phyloP scores from a whole-genome alignment of 2,113 vertebrate genomes.

The Podocnemis expansa region DNA sequence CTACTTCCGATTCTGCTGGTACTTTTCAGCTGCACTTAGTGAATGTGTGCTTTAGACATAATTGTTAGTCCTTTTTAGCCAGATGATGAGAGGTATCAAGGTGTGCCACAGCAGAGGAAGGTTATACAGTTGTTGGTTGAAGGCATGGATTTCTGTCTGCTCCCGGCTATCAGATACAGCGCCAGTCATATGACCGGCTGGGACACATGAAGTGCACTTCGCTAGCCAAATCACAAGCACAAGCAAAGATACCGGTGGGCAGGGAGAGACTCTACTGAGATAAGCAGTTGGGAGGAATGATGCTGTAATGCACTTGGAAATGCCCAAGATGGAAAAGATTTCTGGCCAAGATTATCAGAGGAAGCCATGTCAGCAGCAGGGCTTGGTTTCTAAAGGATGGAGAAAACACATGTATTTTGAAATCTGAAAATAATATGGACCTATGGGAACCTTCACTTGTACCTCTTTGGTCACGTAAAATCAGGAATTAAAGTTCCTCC shows the following conservation, averaged over 20 bases:
- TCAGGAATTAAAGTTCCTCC: neutral
- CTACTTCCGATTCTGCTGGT: neutral
- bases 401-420: neutral
- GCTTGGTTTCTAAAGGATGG: neutral
- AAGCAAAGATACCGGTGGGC: neutral
- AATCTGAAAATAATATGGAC: neutral
- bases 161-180: neutral
- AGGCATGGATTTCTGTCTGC: neutral
- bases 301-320: neutral
- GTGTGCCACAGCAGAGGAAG: too few relatives aligned
- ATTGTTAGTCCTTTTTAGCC: neutral
- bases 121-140: fast-evolving
- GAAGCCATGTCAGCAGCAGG: constrained; percentile 9
- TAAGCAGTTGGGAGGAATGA: constrained; percentile 14
- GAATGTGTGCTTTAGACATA: neutral
- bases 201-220: neutral
- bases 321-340: constrained; percentile 2
- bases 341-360: constrained; percentile 1
- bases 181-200: fast-evolving
- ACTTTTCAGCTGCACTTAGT: neutral
- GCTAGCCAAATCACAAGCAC: neutral
- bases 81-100: too few relatives aligned
- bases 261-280: neutral
- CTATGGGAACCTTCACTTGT: neutral
- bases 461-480: neutral